Base-by-base conservation (phyloP, 2,888 invertebrate genomes). In the Lithosia quadra region DNA sequence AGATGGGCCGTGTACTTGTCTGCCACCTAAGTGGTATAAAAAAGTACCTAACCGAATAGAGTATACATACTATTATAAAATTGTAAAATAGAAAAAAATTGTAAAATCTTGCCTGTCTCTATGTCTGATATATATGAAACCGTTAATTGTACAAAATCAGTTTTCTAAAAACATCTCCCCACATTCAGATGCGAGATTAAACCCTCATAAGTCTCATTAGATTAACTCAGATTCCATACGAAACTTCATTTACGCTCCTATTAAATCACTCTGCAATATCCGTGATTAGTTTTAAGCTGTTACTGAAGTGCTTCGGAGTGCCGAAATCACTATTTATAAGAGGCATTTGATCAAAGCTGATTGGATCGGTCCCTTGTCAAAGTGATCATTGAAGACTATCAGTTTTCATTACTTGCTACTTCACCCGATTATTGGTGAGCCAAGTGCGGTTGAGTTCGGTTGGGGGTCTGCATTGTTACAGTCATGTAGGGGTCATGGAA, bases 301-400 rank as follows among this genome's bases (percentile, higher is more conserved):
- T 55, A 55, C 34, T 55, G 34, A 63, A 63, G 28, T 36, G 36
- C 22, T 36, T 56, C 11, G 9, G 43, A 56, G 43, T 34, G 58
- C 18, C 63, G 58, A 65, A 76, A 71, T 74, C 64, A 67, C 58
- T 69, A 64, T 55, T 63, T 63, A 59, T 24, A 71, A 57, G 60
- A 55, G 56, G 56, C 21, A 34, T 61, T 65, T 61, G 74, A 71
- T 74, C 55, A 67, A 76, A 72, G 34, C 58, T 66, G 74, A 80
- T 80, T 75, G 72, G 66, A 71, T 69, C 34, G 55, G 63, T 63
- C 78, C 78, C 72, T 63, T 69, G 72, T 75, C 78, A 74, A 56
- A 64, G 70, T 56, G 63, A 72, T 79, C 72, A 71, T 65, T 53
- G 59, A 68, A 28, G 22, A 24, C n/a, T 39, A 64, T 71, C 61